A percentile compares a stretch with the other conserved stretches of the same genome.
Conservation (phyloP, 2,888 invertebrate species). For the Cheilosia grossa region DNA sequence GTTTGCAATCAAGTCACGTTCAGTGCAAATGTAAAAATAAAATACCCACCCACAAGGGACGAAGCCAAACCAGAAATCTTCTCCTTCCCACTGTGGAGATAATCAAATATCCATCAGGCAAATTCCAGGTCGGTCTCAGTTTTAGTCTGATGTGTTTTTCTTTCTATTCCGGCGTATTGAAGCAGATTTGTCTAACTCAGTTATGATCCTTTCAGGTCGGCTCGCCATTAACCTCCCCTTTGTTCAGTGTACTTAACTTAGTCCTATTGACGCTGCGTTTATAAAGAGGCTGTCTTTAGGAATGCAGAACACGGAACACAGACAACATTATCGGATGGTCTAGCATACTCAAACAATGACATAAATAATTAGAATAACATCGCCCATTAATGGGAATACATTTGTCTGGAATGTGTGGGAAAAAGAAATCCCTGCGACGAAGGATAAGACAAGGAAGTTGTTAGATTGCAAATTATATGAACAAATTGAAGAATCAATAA, state of each 20-base stretch:
- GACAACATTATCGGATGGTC: neutral
- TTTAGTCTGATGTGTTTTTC: neutral
- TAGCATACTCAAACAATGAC: neutral
- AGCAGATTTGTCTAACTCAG: constrained; percentile 14
- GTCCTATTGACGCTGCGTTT: neutral
- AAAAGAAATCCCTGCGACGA: neutral
- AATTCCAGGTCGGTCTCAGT: neutral
- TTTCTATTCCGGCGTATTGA: neutral
- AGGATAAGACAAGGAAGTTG: neutral
- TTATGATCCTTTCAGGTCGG: constrained; percentile 1
- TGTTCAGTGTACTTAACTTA: neutral
- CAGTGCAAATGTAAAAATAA: constrained; percentile 44
- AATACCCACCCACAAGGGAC: neutral
- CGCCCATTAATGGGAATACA: constrained; percentile 1
- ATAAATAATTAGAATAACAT: constrained; percentile 19
- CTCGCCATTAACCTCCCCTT: neutral
- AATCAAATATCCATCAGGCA: constrained; percentile 29
- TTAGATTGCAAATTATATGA: constrained; percentile 3
- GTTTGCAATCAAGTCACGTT: constrained; percentile 52
- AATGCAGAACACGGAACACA: constrained; percentile 3
- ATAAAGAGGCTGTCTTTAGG: neutral
- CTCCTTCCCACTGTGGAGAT: neutral
- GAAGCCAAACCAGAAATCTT: neutral
- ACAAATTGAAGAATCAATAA: constrained; percentile 28
- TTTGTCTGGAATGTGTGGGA: neutral